phyloP scores from a whole-genome alignment of 2,888 invertebrate species.

The Embidobia sp. region DNA sequence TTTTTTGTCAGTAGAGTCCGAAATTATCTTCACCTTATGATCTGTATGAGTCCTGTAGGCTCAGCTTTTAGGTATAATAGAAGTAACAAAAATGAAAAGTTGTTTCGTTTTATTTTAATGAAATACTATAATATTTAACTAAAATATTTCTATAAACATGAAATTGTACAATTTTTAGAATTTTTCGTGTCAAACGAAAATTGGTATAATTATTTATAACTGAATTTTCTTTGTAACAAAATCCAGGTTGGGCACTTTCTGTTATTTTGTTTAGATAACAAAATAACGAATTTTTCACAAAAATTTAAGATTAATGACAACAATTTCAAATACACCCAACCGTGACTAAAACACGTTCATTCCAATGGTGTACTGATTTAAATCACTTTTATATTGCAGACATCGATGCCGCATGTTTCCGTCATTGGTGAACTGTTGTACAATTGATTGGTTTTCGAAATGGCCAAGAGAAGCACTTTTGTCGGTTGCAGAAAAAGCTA shows the following conservation, averaged over 20 bases:
- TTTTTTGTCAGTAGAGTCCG: slow-evolving; percentile 93
- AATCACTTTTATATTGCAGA: slow-evolving; percentile 78
- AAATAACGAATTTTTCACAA: slow-evolving; percentile 7
- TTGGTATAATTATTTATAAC: too few relatives aligned
- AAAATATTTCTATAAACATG: too few relatives aligned
- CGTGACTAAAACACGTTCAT: too few relatives aligned
- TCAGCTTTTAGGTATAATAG: slow-evolving; percentile 88
- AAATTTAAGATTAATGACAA: too few relatives aligned
- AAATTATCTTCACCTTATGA: slow-evolving; percentile 91
- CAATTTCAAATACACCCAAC: too few relatives aligned
- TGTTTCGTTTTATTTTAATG: slow-evolving; percentile 78
- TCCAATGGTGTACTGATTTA: too few relatives aligned
- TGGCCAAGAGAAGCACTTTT: slow-evolving; percentile 95
- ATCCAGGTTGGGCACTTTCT: too few relatives aligned
- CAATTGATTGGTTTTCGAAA: slow-evolving; percentile 96
- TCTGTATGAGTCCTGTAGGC: slow-evolving; percentile 96
- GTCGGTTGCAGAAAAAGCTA: slow-evolving; percentile 89
- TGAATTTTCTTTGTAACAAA: too few relatives aligned
- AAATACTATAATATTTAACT: too few relatives aligned
- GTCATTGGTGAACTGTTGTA: slow-evolving; percentile 94
- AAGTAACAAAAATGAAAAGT: slow-evolving; percentile 52
- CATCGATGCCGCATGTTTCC: slow-evolving; percentile 96
- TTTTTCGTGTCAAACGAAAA: too few relatives aligned
- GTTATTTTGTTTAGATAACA: neutral
- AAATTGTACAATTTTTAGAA: too few relatives aligned